phyloP scores from a whole-genome alignment of 1,140 invertebrate species.

The Magallana ariakensis region DNA sequence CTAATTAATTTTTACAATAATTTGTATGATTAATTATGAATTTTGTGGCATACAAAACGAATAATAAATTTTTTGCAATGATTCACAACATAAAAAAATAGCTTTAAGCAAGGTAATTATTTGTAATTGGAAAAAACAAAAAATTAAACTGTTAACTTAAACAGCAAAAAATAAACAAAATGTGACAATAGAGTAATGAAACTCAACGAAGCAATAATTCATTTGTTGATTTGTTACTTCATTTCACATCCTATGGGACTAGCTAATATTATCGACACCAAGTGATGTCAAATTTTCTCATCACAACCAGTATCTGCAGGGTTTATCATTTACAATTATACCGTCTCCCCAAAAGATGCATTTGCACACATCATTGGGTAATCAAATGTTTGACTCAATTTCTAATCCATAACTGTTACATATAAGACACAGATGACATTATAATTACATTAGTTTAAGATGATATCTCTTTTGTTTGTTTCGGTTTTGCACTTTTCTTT shows the following conservation, averaged over 20 bases:
- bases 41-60: too few relatives aligned
- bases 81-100: not conserved
- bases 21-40: too few relatives aligned
- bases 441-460: too few relatives aligned
- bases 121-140: not conserved
- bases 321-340: not conserved
- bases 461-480: too few relatives aligned
- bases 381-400: too few relatives aligned
- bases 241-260: not conserved
- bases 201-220: constrained; percentile 9
- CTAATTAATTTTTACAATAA: too few relatives aligned
- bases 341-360: too few relatives aligned
- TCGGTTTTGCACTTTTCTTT: too few relatives aligned
- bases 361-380: too few relatives aligned
- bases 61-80: too few relatives aligned
- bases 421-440: too few relatives aligned
- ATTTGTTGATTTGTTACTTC: not conserved
- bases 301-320: not conserved
- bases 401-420: too few relatives aligned
- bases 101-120: not conserved
- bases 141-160: not conserved
- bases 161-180: not conserved
- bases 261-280: not conserved
- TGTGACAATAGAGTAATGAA: not conserved
- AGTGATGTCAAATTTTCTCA: not conserved